Percentiles rank a stretch among this genome's conserved stretches.
These are phyloP conservation scores for Sebastes hubbsi DNA, from an alignment of 2,797 vertebrate species.

Conservation along the genomic window DNA sequence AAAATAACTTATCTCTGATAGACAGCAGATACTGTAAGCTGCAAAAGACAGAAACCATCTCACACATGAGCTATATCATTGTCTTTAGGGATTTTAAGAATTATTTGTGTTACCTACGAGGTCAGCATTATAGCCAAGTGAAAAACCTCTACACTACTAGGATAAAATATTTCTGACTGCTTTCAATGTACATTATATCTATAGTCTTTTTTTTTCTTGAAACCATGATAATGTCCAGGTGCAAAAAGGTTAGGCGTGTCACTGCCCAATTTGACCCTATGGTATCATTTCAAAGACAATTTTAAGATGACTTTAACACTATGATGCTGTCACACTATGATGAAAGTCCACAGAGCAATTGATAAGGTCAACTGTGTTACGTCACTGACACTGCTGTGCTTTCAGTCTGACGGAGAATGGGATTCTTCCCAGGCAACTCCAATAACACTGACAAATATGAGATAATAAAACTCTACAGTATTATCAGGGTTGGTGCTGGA, in stretches of 20 bases:
- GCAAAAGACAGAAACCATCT: slow-evolving; percentile 10
- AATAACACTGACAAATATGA: not conserved
- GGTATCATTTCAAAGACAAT: slow-evolving; percentile 15
- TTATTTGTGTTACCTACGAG: not conserved
- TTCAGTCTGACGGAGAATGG: slow-evolving; percentile 1
- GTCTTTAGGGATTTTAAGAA: not conserved
- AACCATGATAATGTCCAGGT: not conserved
- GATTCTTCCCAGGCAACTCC: slow-evolving; percentile 23
- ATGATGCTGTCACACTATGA: not conserved
- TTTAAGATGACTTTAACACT: not conserved
- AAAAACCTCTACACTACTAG: too few relatives aligned
- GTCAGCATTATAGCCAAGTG: not conserved
- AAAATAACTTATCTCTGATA: slow-evolving; percentile 49
- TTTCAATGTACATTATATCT: not conserved
- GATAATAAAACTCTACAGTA: not conserved
- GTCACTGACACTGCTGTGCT: slow-evolving; percentile 21
- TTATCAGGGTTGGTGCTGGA: not conserved
- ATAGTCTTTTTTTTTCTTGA: not conserved
- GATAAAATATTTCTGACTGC: not conserved
- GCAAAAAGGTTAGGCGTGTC: not conserved
- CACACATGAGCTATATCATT: not conserved
- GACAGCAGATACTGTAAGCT: slow-evolving; percentile 24
- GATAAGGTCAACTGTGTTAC: slow-evolving; percentile 19
- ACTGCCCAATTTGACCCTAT: not conserved
- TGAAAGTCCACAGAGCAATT: slow-evolving; percentile 11